A percentile compares a stretch with the other conserved stretches of the same genome.
Conservation (phyloP, 2,113 vertebrate species). For the Natator depressus region DNA sequence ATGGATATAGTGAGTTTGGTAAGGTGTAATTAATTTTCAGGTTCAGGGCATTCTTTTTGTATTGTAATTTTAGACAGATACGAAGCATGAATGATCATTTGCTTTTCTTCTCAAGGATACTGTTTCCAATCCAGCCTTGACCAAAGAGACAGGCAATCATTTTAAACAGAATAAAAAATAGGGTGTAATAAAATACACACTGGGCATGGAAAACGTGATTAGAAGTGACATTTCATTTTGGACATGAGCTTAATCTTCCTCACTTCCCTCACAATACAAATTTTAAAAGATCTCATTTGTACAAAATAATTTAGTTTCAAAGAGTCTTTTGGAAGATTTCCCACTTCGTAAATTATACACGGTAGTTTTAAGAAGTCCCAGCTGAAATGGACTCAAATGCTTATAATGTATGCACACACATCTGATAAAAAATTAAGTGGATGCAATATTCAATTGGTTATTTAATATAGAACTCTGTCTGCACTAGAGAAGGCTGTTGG, state of each 20-base stretch:
- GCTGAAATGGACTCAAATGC: not conserved
- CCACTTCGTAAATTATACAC: not conserved
- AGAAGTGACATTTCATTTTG: constrained; percentile 17
- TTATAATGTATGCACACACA: not conserved
- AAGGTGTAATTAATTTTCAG: not conserved
- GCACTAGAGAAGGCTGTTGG: not conserved
- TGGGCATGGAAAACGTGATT: not conserved
- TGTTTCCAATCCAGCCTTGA: constrained; percentile 2
- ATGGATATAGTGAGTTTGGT: not conserved
- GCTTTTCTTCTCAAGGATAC: constrained; percentile 24
- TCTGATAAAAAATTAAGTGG: not conserved
- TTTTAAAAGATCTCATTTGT: not conserved
- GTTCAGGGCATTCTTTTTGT: not conserved
- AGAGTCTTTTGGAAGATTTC: not conserved
- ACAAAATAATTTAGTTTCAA: not conserved
- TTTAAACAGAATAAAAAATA: constrained; percentile 18
- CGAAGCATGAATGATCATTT: not conserved
- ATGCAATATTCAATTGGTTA: not conserved
- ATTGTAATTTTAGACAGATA: constrained; percentile 4
- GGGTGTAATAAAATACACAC: constrained; percentile 25
- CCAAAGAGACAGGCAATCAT: constrained; percentile 43
- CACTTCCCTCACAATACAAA: not conserved
- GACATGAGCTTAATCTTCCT: not conserved
- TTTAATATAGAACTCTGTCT: not conserved
- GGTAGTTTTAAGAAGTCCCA: not conserved